A percentile compares a stretch with the other conserved stretches of the same genome.
phyloP scores from a whole-genome alignment of 2,888 invertebrate species.

The Arctia plantaginis region DNA sequence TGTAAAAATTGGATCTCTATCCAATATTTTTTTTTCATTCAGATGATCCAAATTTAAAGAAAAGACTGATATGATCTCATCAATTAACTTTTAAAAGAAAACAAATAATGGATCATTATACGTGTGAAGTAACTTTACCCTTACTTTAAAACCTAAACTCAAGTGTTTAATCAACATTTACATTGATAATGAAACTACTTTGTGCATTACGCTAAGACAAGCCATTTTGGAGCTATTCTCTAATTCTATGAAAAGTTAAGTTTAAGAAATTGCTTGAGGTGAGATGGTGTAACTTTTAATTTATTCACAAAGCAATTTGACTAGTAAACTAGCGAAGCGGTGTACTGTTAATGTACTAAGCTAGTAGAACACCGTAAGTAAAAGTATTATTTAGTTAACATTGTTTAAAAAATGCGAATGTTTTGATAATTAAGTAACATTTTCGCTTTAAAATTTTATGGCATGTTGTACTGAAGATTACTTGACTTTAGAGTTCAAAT shows the following conservation, averaged over 20 bases:
- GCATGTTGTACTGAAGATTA: not conserved
- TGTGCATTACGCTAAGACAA: constrained; percentile 45
- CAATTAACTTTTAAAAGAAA: no score
- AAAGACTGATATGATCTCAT: no score
- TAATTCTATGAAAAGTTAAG: constrained; percentile 73
- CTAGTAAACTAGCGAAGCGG: constrained; percentile 61
- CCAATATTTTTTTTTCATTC: no score
- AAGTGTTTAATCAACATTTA: constrained; percentile 11
- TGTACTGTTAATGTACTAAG: constrained; percentile 32
- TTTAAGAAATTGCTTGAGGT: constrained; percentile 66
- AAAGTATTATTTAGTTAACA: not conserved
- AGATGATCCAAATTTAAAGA: no score
- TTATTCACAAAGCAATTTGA: constrained; percentile 76
- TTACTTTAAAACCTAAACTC: not conserved
- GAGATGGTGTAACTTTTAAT: constrained; percentile 64
- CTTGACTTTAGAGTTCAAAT: not conserved
- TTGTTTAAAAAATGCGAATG: not conserved
- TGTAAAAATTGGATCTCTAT: no score
- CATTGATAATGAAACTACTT: constrained; percentile 24
- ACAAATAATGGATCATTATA: not conserved
- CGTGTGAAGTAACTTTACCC: no score
- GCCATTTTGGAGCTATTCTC: constrained; percentile 60
- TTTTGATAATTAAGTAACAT: not conserved
- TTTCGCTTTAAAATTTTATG: not conserved
- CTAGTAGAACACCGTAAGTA: constrained; percentile 20